Evolutionary conservation across 1,140 invertebrate species (phyloP), one percentile per base, ranked within the genome.

Genomic region (Drosophila littoralis): DNA sequence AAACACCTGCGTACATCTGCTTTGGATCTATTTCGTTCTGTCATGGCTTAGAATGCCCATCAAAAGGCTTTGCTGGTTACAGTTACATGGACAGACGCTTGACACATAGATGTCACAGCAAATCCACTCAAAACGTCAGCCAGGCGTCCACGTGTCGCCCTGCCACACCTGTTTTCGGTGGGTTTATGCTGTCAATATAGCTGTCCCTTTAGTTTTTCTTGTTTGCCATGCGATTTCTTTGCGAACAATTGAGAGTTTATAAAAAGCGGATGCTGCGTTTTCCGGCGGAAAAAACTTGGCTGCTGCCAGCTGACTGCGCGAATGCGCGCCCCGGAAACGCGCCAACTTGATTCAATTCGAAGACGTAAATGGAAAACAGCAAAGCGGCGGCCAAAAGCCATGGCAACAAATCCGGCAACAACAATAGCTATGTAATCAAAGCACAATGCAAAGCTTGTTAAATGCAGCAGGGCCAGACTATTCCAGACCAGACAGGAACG

Each of bases 261-360:
- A 82, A 79, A 77, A 77, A 84, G 57, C 83, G 83, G 83, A 86
- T 79, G 76, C 78, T 86, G 83, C 86, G 79, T 88, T 86, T 86
- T 88, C 83, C 83, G 83, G 68, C 68, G 83, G 68, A 86, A 86
- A 83, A 88, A 86, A 86, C 84, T 88, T 83, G 83, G 63, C 79
- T 79, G 70, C 58, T 70, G 77, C 75, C 67, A 65, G 46, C 45
- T 64, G 65, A 45, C 69, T 38, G 57, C 43, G 50, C 38, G 58
- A 36, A 43, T 60, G 54, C 42, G 55, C 51, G 48, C 40, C 43
- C 46, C 83, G 83, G 79, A 86, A 88, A 71, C 72, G 69, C 68
- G 79, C 66, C 63, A 77, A 83, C 83, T 86, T 86, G 83, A 86
- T 88, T 88, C 76, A 79, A 88, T 83, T 83, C 83, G 73, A 68